A percentile compares a stretch with the other conserved stretches of the same genome.
Conservation (phyloP, 2,797 vertebrate genomes). For the Psittacula derbiana region DNA sequence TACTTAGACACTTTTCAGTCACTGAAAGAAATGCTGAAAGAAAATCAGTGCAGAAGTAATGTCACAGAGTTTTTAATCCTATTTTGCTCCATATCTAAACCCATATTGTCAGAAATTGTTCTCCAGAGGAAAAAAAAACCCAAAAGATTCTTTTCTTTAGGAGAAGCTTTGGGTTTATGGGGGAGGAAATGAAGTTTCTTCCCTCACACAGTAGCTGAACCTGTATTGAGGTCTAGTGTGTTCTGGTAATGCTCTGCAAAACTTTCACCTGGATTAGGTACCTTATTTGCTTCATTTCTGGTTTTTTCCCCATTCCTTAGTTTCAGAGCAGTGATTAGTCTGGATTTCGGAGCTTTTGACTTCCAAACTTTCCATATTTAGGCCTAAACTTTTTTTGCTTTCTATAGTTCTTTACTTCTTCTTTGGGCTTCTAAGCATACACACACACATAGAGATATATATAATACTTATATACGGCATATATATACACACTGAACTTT, state of each 20-base stretch:
- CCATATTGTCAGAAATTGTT: rapidly evolving
- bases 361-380: not conserved
- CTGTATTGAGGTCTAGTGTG: rapidly evolving
- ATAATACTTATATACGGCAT: not conserved
- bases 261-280: not conserved
- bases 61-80: not conserved
- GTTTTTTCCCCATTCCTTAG: not conserved
- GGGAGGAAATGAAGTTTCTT: not conserved
- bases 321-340: not conserved
- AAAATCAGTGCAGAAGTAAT: not conserved
- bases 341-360: not conserved
- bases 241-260: not conserved
- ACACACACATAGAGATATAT: not conserved
- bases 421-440: not conserved
- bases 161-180: not conserved
- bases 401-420: not conserved
- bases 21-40: not conserved
- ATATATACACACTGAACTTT: not conserved
- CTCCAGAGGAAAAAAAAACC: rapidly evolving
- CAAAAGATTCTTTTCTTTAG: not conserved
- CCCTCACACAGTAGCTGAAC: rapidly evolving
- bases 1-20: not conserved
- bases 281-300: not conserved
- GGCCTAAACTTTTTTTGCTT: not conserved
- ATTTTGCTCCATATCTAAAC: not conserved